These are phyloP conservation scores for Nomada ferruginata DNA, from an alignment of 2,888 invertebrate genomes.

Conservation along the genomic window DNA sequence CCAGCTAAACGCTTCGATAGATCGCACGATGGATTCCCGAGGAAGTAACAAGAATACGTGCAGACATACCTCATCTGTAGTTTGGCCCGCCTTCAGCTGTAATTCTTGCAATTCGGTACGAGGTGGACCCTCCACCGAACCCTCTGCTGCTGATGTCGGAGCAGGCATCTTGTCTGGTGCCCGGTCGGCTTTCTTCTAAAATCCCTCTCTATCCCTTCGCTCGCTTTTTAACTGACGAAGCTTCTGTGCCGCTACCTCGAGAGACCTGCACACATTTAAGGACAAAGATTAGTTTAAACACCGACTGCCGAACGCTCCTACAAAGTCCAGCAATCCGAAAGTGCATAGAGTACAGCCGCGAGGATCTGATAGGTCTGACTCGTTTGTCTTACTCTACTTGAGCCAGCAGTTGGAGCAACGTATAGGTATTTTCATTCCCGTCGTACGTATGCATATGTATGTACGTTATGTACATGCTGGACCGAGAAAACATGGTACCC, in stretches of 20 bases:
- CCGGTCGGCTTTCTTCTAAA: conserved; percentile 37
- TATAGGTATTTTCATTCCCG: too few relatives aligned
- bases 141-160: conserved; percentile 84
- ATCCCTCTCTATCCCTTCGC: conserved; percentile 15
- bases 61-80: conserved; percentile 93
- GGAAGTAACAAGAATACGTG: too few relatives aligned
- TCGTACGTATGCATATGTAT: too few relatives aligned
- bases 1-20: too few relatives aligned
- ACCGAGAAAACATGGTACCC: conserved; percentile 24
- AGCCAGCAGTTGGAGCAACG: too few relatives aligned
- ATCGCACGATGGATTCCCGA: too few relatives aligned
- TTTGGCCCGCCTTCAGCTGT: conserved; percentile 92
- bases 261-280: conserved; percentile 38
- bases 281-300: conserved; percentile 13
- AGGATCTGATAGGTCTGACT: too few relatives aligned
- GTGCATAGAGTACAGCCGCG: not conserved
- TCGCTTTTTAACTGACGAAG: conserved; percentile 17
- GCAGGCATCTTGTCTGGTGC: conserved; percentile 81
- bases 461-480: conserved; percentile 6
- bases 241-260: conserved; percentile 8
- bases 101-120: conserved; percentile 95
- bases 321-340: not conserved
- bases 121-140: conserved; percentile 88
- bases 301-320: not conserved
- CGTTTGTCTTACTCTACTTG: too few relatives aligned